Evolutionary conservation across 2,888 invertebrate species (phyloP), one percentile per base, ranked within the genome.

Genomic region (Drosophila paranaensis): DNA sequence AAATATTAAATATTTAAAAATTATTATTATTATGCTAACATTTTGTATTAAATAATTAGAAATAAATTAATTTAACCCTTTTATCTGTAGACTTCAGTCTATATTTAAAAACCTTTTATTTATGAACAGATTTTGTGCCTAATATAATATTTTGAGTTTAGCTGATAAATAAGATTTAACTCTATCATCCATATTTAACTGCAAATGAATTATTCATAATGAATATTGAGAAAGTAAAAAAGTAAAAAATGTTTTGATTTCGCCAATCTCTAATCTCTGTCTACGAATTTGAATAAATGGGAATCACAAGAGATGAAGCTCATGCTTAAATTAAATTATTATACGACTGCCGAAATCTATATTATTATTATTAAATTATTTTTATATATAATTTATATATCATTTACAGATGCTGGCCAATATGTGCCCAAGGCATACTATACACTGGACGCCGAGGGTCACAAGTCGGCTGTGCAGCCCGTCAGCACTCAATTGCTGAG

Each of bases 371-470:
- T 20, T 20, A 20, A 20, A 20, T 20, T 20, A 20, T 20, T 20
- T 2, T 20, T 20, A 20, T 20, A 20, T 20, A 20, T 2, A 20
- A 20, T 20, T 20, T 20, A 20, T 20, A 20, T 20, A 20, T 20
- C 20, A 20, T 20, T 20, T 20, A 20, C 61, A 89, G 91, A 90
- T 71, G 76, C 84, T 63, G 92, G 91, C 2, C 88, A 89, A 39
- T 92, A 91, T 30, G 77, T 92, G 53, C 92, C 92, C 2, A 84
- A 88, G 39, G 88, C 92, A 13, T 88, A 91, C 75, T 92, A 88
- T 60, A 92, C 84, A 4, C 53, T 92, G 63, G 92, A 92, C 61
- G 60, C 90, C 4, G 77, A 91, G 66, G 92, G 92, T 6, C 92
- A 88, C 57, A 90, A 84, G 48, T 92, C 92, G 14, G 69, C 82